Conservation (phyloP, 2,888 invertebrate species). For the Acanthosepion lycidas region DNA sequence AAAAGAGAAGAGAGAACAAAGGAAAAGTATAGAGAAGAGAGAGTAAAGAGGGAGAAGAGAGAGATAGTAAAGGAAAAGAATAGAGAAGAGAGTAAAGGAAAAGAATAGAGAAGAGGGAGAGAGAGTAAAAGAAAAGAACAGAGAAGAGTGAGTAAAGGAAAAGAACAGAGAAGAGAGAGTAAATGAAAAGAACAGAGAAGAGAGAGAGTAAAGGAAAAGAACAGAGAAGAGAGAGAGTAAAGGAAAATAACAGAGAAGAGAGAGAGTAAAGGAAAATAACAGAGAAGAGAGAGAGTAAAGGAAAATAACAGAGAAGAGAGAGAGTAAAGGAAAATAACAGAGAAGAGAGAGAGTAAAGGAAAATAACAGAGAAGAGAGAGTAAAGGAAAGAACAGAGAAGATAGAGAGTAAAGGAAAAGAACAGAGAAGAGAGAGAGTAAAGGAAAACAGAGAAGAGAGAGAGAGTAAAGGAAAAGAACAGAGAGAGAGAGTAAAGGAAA, state of each 20-base stretch:
- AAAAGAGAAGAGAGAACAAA: no score
- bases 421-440: no score
- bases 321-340: neutral
- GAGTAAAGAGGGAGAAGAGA: no score
- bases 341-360: no score
- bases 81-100: neutral
- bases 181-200: neutral
- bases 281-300: neutral
- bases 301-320: neutral
- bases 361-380: no score
- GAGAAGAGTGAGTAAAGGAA: neutral
- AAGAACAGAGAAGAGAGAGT: neutral
- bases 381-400: no score
- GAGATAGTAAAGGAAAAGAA: neutral
- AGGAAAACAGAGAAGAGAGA: no score
- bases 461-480: no score
- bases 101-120: neutral
- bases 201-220: neutral
- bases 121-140: no score
- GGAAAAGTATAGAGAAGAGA: neutral
- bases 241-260: neutral
- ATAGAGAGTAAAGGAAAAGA: no score
- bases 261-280: neutral
- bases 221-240: neutral
- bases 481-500: neutral